Evolutionary conservation across 2,888 invertebrate species (phyloP).

Genomic region (Serrognathus titanus): DNA sequence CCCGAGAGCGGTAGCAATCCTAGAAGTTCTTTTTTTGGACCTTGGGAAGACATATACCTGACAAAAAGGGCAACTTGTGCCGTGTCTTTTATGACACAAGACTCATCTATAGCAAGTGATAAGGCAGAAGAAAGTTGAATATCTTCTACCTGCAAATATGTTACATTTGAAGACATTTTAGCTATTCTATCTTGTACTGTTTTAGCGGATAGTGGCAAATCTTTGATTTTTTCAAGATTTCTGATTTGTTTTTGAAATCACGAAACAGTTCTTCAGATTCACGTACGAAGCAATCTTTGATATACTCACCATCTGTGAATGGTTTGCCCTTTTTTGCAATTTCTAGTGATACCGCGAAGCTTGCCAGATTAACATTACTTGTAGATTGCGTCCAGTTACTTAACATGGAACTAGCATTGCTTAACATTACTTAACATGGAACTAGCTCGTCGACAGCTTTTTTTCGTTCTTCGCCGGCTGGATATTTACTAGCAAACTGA

Average conservation of each 20-base stretch:
- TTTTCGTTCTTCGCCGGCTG: constrained; percentile 10
- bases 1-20: constrained; percentile 23
- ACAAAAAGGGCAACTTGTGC: constrained; percentile 33
- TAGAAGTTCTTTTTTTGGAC: constrained; percentile 29
- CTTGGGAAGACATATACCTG: constrained; percentile 25
- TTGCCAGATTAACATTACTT: constrained; percentile 19
- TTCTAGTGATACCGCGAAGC: constrained; percentile 8
- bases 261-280: constrained; percentile 33
- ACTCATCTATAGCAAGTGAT: constrained; percentile 32
- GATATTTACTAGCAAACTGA: constrained; percentile 16
- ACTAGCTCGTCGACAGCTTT: constrained; percentile 19
- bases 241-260: constrained; percentile 34
- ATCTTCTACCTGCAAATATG: constrained; percentile 28
- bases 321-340: constrained; percentile 6
- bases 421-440: constrained; percentile 24
- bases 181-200: constrained; percentile 31
- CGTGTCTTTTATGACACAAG: constrained; percentile 34
- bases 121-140: constrained; percentile 31
- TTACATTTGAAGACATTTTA: constrained; percentile 30
- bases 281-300: constrained; percentile 1
- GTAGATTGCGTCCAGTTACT: constrained; percentile 24
- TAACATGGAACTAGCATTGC: constrained; percentile 28
- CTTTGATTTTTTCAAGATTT: constrained; percentile 26
- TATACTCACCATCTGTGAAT: constrained; percentile 3
- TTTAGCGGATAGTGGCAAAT: constrained; percentile 28